A percentile compares a stretch with the other conserved stretches of the same genome.
Evolutionary conservation across 2,888 invertebrate species (phyloP).

Genomic region (Drosophila sordidula): DNA sequence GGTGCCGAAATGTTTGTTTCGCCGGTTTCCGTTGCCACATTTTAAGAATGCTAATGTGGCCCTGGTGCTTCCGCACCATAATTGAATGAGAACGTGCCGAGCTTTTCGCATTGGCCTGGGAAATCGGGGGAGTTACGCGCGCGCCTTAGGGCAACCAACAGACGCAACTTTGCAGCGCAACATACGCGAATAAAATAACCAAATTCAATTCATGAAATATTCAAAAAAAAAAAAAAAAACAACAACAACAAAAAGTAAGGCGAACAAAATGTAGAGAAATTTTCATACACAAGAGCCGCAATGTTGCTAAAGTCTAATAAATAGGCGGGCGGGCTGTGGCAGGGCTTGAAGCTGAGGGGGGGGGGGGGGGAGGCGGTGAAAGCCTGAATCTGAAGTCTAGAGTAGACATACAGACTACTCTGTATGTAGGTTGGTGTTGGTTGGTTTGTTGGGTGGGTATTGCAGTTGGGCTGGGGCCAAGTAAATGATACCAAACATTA

Average conservation of each 20-base stretch:
- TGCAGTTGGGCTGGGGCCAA: slow-evolving; percentile 64
- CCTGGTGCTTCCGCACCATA: slow-evolving; percentile 64
- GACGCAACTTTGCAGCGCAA: slow-evolving; percentile 68
- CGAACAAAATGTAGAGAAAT: slow-evolving; percentile 49
- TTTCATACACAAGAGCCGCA: slow-evolving; percentile 37
- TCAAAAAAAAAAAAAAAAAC: slow-evolving; percentile 45
- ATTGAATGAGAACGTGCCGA: slow-evolving; percentile 76
- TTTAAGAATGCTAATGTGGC: slow-evolving; percentile 73
- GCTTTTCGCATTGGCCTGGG: slow-evolving; percentile 32
- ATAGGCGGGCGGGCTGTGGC: slow-evolving; percentile 5
- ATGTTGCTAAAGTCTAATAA: slow-evolving; percentile 38
- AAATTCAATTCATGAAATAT: slow-evolving; percentile 81
- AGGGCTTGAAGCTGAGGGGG: neutral
- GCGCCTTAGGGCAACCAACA: slow-evolving; percentile 24
- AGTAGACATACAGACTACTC: slow-evolving; percentile 15
- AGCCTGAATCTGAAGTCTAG: slow-evolving; percentile 25
- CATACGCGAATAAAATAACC: slow-evolving; percentile 79
- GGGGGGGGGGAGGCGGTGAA: slow-evolving; percentile 1
- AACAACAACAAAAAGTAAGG: slow-evolving; percentile 16
- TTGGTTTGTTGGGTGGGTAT: slow-evolving; percentile 30
- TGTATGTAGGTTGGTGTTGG: too few relatives aligned
- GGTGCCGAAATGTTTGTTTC: slow-evolving; percentile 74
- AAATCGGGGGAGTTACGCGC: neutral
- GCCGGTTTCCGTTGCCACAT: slow-evolving; percentile 68
- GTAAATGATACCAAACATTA: slow-evolving; percentile 74